Conservation (phyloP, 2,888 invertebrate species). For the Cheilosia urbana region DNA sequence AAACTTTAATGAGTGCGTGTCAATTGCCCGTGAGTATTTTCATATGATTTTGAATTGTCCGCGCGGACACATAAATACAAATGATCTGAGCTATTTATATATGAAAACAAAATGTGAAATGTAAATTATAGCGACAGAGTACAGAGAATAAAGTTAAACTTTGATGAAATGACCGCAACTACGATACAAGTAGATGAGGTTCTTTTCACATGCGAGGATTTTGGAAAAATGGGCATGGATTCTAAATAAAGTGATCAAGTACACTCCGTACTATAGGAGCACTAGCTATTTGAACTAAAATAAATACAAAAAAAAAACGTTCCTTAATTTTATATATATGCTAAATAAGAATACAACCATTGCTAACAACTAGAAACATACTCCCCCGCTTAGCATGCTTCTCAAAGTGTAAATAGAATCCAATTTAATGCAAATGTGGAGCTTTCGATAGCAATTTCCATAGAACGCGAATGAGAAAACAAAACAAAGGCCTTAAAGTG, state of each 20-base stretch:
- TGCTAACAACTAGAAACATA: neutral
- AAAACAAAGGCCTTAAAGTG: constrained; percentile 1
- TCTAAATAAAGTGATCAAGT: neutral
- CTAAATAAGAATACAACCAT: constrained; percentile 12
- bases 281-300: neutral
- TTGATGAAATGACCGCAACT: neutral
- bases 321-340: too few relatives aligned
- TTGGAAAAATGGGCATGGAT: neutral
- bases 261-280: neutral
- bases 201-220: neutral
- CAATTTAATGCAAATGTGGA: constrained; percentile 10
- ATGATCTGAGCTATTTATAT: neutral
- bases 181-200: neutral
- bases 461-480: neutral
- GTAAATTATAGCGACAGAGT: neutral
- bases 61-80: neutral
- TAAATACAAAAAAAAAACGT: neutral
- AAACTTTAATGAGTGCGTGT: neutral
- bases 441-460: neutral
- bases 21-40: neutral
- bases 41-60: too few relatives aligned
- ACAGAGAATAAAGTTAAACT: too few relatives aligned
- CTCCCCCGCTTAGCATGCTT: constrained; percentile 20
- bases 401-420: constrained; percentile 25
- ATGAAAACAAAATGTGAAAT: neutral